Evolutionary conservation across 2,888 invertebrate genomes (phyloP).

Genomic region (Andricus quercusramuli): DNA sequence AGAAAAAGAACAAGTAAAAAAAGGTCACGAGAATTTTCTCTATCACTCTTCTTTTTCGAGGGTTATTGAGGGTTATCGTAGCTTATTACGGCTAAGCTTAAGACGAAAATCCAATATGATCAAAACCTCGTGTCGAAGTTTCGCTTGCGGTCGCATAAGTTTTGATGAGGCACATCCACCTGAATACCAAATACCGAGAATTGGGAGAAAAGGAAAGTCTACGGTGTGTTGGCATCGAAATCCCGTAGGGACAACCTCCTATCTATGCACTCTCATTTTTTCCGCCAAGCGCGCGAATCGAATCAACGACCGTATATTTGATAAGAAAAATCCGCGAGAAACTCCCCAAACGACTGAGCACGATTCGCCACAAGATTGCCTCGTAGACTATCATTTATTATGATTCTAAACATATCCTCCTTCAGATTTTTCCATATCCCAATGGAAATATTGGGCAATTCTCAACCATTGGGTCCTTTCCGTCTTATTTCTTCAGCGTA

Average conservation of each 20-base stretch:
- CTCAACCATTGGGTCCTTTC: too few relatives aligned
- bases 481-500: too few relatives aligned
- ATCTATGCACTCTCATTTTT: constrained; percentile 22
- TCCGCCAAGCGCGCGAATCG: background rate
- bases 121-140: constrained; percentile 65
- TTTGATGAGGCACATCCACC: constrained; percentile 67
- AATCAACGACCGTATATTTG: constrained; percentile 26
- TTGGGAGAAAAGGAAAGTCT: constrained; percentile 21
- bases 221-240: constrained; percentile 7
- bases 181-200: constrained; percentile 70
- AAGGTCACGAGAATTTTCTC: background rate
- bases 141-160: constrained; percentile 66
- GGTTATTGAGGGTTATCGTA: constrained; percentile 51
- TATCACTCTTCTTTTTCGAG: constrained; percentile 31
- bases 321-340: constrained; percentile 20
- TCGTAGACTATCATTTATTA: background rate
- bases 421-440: background rate
- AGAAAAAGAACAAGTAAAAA: background rate
- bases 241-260: constrained; percentile 9
- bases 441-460: too few relatives aligned
- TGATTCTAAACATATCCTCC: background rate
- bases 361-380: background rate
- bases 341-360: constrained; percentile 1
- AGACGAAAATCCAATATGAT: constrained; percentile 68
- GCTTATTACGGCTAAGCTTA: constrained; percentile 54